phyloP scores from a whole-genome alignment of 2,113 vertebrate species.

The Nyctereutes procyonoides region DNA sequence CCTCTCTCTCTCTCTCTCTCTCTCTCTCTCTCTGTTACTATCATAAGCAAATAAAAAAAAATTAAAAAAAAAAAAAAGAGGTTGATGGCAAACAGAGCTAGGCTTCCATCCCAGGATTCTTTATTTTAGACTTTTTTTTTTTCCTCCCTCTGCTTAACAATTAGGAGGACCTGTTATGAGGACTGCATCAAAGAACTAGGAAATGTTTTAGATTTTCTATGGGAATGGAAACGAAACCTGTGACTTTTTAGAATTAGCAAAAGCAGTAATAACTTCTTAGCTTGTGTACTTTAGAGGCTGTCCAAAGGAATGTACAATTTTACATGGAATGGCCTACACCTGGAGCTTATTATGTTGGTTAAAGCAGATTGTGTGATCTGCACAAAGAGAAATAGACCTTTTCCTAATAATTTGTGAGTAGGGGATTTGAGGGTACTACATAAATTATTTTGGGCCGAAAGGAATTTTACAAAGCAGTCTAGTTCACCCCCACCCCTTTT shows the following conservation, averaged over 20 bases:
- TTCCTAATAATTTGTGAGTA: not conserved
- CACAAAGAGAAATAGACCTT: not conserved
- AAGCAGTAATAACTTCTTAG: not conserved
- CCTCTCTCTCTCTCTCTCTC: too few species aligned
- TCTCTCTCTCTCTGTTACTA: too few species aligned
- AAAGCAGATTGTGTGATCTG: slow-evolving; percentile 53
- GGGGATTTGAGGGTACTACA: not conserved
- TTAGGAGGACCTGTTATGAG: not conserved
- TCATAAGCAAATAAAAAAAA: too few species aligned
- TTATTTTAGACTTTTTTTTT: not conserved
- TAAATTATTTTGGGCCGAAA: not conserved
- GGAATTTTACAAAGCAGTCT: not conserved
- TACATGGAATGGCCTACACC: slow-evolving; percentile 13
- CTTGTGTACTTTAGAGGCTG: slow-evolving; percentile 20
- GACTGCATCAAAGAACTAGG: not conserved
- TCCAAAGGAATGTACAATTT: slow-evolving; percentile 80
- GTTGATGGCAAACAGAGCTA: not conserved
- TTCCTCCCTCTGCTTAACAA: not conserved
- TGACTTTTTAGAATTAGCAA: not conserved
- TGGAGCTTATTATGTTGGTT: slow-evolving; percentile 71
- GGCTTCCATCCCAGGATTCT: not conserved
- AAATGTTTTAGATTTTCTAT: not conserved
- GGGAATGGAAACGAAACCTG: not conserved
- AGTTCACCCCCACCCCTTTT: not conserved
- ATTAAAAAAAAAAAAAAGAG: too few species aligned